phyloP scores from a whole-genome alignment of 2,888 invertebrate genomes.

The Euproctis similis region DNA sequence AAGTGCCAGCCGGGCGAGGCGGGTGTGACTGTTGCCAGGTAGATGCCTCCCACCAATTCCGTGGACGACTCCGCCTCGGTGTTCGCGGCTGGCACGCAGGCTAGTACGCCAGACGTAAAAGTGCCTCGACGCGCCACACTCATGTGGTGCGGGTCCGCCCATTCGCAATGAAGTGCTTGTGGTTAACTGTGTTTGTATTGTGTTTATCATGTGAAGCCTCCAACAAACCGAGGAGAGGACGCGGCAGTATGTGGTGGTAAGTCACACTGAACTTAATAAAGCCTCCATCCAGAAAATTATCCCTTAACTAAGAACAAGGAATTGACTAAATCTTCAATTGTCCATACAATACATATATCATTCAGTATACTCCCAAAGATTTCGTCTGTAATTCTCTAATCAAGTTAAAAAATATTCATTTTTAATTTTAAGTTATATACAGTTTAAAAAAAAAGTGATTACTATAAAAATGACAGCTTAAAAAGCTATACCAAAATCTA shows the following conservation, averaged over 20 bases:
- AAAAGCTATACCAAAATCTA: no score
- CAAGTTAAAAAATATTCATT: no score
- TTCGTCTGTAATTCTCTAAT: no score
- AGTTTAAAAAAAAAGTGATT: no score
- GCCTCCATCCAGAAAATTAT: no score
- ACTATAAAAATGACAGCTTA: no score
- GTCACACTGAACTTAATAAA: slow-evolving; percentile 44
- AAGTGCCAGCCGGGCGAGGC: slow-evolving; percentile 59
- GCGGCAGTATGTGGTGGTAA: slow-evolving; percentile 95
- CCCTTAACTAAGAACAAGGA: no score
- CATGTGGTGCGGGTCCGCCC: slow-evolving; percentile 61
- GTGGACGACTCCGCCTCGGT: slow-evolving; percentile 54
- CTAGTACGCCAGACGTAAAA: slow-evolving; percentile 46
- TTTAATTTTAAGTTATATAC: no score
- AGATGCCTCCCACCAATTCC: slow-evolving; percentile 59
- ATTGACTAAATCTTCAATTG: no score
- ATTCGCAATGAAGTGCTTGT: slow-evolving; percentile 71
- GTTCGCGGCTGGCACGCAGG: slow-evolving; percentile 23
- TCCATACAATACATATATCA: no score
- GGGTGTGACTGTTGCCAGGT: slow-evolving; percentile 55
- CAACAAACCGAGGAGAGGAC: slow-evolving; percentile 83
- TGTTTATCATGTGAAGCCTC: slow-evolving; percentile 67
- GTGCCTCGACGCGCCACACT: slow-evolving; percentile 60
- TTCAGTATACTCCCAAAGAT: no score
- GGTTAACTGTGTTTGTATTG: slow-evolving; percentile 73